Conservation (phyloP, 2,888 invertebrate genomes). For the Ophion costatus region DNA sequence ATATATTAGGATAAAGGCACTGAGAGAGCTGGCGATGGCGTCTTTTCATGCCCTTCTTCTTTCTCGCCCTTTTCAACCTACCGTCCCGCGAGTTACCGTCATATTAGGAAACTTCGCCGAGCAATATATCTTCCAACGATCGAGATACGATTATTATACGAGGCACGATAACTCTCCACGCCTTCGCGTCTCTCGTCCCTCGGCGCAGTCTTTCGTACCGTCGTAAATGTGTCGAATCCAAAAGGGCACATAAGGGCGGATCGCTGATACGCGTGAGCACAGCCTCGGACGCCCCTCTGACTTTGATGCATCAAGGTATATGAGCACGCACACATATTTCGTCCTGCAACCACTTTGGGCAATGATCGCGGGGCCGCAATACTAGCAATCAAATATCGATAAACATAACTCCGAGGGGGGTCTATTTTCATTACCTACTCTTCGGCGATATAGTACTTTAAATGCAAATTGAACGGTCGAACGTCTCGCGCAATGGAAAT, state of each 20-base stretch:
- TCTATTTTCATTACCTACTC: slow-evolving; percentile 42
- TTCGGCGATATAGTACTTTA: slow-evolving; percentile 37
- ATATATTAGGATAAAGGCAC: slow-evolving; percentile 10
- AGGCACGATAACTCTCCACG: slow-evolving; percentile 59
- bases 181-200: slow-evolving; percentile 44
- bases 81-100: slow-evolving; percentile 62
- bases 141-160: slow-evolving; percentile 67
- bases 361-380: slow-evolving; percentile 26
- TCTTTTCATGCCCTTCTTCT: slow-evolving; percentile 29
- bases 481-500: slow-evolving; percentile 22
- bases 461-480: slow-evolving; percentile 55
- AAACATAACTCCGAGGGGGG: slow-evolving; percentile 45
- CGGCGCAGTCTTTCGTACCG: slow-evolving; percentile 31
- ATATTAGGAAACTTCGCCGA: slow-evolving; percentile 70
- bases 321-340: background rate
- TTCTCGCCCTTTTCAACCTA: slow-evolving; percentile 35
- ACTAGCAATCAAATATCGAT: slow-evolving; percentile 50
- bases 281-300: background rate
- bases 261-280: background rate
- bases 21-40: slow-evolving; percentile 14
- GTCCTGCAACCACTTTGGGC: slow-evolving; percentile 17
- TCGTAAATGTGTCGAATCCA: background rate
- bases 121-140: slow-evolving; percentile 69
- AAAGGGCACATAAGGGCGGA: slow-evolving; percentile 10
- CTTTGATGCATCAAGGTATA: slow-evolving; percentile 6